These are phyloP conservation scores for Hermaeophaga mercurialis DNA, from an alignment of 2,888 invertebrate genomes.

Conservation along the genomic window DNA sequence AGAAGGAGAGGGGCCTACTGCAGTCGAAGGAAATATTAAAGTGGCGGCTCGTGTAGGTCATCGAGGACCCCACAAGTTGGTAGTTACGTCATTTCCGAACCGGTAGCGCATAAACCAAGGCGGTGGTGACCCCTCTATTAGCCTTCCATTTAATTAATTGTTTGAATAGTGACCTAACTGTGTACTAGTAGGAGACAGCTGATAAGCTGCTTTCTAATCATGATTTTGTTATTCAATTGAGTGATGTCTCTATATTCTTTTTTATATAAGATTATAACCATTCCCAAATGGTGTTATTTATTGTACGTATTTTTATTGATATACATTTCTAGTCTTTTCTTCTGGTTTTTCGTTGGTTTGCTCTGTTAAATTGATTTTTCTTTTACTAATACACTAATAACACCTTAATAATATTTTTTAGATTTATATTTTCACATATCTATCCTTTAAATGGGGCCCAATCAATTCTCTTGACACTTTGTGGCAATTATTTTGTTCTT, in stretches of 20 bases:
- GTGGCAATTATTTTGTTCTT: no score
- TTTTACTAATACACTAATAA: no score
- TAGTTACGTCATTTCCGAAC: slow-evolving; percentile 52
- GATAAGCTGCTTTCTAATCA: slow-evolving; percentile 33
- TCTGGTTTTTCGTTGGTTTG: no score
- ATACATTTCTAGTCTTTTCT: no score
- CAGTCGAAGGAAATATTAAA: slow-evolving; percentile 27
- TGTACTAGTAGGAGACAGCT: slow-evolving; percentile 35
- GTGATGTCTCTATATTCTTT: background rate
- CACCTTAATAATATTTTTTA: no score
- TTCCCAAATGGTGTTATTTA: no score
- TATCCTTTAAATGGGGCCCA: no score
- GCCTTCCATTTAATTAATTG: slow-evolving; percentile 44
- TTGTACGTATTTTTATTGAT: no score
- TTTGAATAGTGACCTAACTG: slow-evolving; percentile 45
- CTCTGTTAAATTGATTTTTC: no score
- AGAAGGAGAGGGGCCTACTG: no score
- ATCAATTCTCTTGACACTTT: no score
- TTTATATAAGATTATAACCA: background rate
- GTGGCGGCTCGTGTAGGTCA: slow-evolving; percentile 24
- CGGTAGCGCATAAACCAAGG: slow-evolving; percentile 39
- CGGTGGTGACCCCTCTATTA: slow-evolving; percentile 45
- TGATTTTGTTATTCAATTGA: slow-evolving; percentile 14
- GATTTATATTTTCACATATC: no score
- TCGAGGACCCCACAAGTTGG: slow-evolving; percentile 50